Conservation (phyloP, 2,888 invertebrate genomes). For the Drosophila cyrtoloma region DNA sequence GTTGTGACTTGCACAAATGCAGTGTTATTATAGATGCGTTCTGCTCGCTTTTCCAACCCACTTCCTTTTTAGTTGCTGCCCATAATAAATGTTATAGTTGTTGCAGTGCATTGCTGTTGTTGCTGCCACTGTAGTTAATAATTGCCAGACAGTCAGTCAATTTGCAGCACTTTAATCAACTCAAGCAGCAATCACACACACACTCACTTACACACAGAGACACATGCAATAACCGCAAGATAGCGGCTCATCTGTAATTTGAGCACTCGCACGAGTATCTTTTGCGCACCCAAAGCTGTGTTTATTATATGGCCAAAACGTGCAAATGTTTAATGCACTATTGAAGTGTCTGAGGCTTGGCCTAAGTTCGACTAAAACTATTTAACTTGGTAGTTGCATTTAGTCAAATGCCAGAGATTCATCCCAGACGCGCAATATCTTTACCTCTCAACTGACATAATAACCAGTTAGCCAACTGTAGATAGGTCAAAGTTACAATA, state of each 20-base stretch:
- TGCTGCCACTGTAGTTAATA: slow-evolving; percentile 40
- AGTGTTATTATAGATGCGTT: slow-evolving; percentile 66
- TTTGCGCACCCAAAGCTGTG: slow-evolving; percentile 11
- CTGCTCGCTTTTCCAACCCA: slow-evolving; percentile 61
- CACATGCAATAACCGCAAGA: slow-evolving; percentile 43
- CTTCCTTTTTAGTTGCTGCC: slow-evolving; percentile 56
- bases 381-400: slow-evolving; percentile 7
- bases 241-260: slow-evolving; percentile 59
- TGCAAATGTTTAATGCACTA: slow-evolving; percentile 35
- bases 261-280: slow-evolving; percentile 46
- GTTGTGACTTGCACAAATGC: slow-evolving; percentile 57
- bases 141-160: slow-evolving; percentile 50
- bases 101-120: slow-evolving; percentile 13
- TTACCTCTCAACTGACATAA: slow-evolving; percentile 44
- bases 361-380: not conserved
- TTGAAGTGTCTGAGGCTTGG: slow-evolving; percentile 38
- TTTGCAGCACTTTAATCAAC: slow-evolving; percentile 56
- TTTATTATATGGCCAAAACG: slow-evolving; percentile 43
- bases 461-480: slow-evolving; percentile 43
- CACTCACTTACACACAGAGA: not conserved
- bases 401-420: slow-evolving; percentile 39
- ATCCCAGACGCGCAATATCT: slow-evolving; percentile 26
- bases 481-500: slow-evolving; percentile 56
- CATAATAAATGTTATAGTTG: slow-evolving; percentile 44
- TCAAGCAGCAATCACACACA: slow-evolving; percentile 32